These are phyloP conservation scores for Dryoscopus gambensis DNA, from an alignment of 2,113 vertebrate genomes.

Conservation along the genomic window DNA sequence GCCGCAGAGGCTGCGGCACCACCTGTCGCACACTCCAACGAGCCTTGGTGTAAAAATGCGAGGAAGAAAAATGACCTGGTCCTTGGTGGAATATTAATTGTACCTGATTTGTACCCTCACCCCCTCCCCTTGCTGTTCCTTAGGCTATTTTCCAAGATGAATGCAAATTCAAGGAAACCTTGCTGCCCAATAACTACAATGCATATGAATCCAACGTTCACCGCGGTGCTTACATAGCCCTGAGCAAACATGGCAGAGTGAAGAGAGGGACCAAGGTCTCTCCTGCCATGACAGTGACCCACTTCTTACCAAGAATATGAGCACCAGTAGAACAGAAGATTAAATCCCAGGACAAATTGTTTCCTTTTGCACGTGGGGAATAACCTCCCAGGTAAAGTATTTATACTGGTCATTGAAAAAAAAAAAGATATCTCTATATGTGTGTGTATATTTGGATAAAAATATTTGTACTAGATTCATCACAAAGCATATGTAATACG, in stretches of 20 bases:
- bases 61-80: not conserved
- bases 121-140: not conserved
- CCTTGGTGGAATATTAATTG: not conserved
- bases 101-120: not conserved
- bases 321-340: not conserved
- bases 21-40: not conserved
- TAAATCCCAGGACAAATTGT: slow-evolving; percentile 26
- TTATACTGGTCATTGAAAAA: slow-evolving; percentile 73
- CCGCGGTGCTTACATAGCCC: slow-evolving; percentile 84
- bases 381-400: slow-evolving; percentile 81
- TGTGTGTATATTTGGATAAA: slow-evolving; percentile 84
- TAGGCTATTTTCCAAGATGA: slow-evolving; percentile 91
- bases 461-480: slow-evolving; percentile 74
- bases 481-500: slow-evolving; percentile 62
- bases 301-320: slow-evolving; percentile 94
- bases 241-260: slow-evolving; percentile 89
- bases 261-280: slow-evolving; percentile 91
- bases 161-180: slow-evolving; percentile 91
- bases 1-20: not conserved
- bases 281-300: slow-evolving; percentile 90
- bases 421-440: not conserved
- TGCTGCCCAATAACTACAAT: slow-evolving; percentile 95
- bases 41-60: not conserved
- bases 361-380: slow-evolving; percentile 86
- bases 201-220: slow-evolving; percentile 88